Conservation (phyloP, 2,797 vertebrate species). For the Agapornis canus region DNA sequence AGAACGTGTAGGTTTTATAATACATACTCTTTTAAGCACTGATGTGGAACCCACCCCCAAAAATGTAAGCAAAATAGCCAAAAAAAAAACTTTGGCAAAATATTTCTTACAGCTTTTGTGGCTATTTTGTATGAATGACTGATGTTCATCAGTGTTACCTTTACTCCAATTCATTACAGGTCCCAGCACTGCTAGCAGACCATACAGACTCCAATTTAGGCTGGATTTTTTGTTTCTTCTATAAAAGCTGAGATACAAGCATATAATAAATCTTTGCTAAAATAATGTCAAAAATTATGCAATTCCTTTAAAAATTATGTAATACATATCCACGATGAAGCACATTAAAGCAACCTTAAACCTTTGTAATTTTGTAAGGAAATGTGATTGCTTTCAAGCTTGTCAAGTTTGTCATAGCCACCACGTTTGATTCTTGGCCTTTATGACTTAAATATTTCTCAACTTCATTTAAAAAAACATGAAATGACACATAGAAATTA, state of each 20-base stretch:
- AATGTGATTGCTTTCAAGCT: conserved; percentile 5
- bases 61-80: background rate
- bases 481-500: background rate
- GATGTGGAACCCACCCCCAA: background rate
- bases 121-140: background rate
- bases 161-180: background rate
- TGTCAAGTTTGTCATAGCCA: background rate
- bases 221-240: background rate
- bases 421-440: background rate
- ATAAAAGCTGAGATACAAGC: background rate
- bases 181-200: background rate
- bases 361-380: background rate
- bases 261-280: background rate
- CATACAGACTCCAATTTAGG: background rate
- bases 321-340: background rate
- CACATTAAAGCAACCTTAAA: background rate
- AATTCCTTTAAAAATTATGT: background rate
- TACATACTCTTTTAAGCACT: background rate
- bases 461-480: background rate
- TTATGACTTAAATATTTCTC: background rate
- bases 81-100: background rate
- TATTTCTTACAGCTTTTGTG: background rate
- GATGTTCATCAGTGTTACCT: background rate
- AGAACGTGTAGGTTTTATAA: background rate
- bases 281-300: background rate